phyloP scores from a whole-genome alignment of 2,797 vertebrate genomes.

The Falco naumanni region DNA sequence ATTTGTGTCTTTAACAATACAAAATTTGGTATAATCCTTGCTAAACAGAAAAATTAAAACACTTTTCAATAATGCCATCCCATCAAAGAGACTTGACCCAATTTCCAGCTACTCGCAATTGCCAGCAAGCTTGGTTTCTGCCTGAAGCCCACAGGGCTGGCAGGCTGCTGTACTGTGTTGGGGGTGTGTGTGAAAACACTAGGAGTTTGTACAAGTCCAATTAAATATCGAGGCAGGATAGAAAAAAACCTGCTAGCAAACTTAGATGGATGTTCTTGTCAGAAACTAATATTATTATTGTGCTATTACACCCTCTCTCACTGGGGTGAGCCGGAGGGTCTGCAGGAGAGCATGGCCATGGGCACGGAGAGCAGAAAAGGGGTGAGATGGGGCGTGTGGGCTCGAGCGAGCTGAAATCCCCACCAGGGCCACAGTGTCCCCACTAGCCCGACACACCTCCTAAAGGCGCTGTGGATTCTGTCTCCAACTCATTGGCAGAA shows the following conservation, averaged over 20 bases:
- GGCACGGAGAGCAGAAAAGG: neutral
- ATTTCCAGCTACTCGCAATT: neutral
- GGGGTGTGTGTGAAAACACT: neutral
- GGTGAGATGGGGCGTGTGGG: neutral
- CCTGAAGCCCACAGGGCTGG: neutral
- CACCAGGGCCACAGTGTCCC: neutral
- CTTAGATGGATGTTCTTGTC: too few relatives aligned
- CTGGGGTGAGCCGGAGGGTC: neutral
- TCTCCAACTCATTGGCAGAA: neutral
- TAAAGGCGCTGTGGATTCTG: neutral
- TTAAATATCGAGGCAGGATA: neutral
- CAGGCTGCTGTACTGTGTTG: neutral
- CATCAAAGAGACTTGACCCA: neutral
- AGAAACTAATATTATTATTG: neutral
- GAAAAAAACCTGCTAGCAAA: neutral
- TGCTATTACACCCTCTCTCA: neutral
- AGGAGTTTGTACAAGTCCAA: neutral
- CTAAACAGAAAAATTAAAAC: neutral
- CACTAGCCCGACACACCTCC: neutral
- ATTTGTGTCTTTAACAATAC: neutral
- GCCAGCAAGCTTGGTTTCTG: neutral
- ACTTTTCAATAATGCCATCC: neutral
- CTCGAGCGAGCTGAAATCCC: neutral
- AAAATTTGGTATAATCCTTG: neutral
- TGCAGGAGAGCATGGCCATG: neutral